Percentiles rank a stretch among this genome's conserved stretches.
Conservation (phyloP, 2,888 invertebrate genomes). For the Drosophila ezoana region DNA sequence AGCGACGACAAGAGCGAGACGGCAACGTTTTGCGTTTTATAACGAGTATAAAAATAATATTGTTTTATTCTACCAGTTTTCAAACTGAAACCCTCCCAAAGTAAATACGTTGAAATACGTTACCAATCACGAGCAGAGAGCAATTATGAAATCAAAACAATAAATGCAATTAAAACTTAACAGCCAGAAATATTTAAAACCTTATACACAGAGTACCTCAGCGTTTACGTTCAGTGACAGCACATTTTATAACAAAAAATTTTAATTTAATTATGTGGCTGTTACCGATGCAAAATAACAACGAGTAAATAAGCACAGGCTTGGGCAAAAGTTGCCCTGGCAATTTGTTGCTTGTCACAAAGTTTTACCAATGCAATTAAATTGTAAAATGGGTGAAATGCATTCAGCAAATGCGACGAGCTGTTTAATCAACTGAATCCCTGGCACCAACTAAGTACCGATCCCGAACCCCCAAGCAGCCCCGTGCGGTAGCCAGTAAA, state of each 20-base stretch:
- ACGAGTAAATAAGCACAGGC: conserved; percentile 10
- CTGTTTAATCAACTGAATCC: conserved; percentile 52
- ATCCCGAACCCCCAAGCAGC: background rate
- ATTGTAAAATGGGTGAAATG: conserved; percentile 28
- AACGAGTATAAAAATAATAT: background rate
- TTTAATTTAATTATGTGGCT: conserved; percentile 61
- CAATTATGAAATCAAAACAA: conserved; percentile 43
- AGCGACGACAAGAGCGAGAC: too few species aligned
- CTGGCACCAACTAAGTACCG: conserved; percentile 8
- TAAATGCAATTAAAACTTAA: conserved; percentile 59
- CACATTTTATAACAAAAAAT: conserved; percentile 41
- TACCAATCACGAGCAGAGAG: conserved; percentile 15
- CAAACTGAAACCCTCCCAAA: background rate
- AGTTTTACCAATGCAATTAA: conserved; percentile 72
- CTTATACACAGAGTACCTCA: conserved; percentile 30
- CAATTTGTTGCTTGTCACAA: conserved; percentile 62
- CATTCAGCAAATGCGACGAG: conserved; percentile 38
- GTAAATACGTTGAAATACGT: conserved; percentile 2
- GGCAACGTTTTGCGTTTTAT: too few species aligned
- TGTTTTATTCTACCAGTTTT: background rate
- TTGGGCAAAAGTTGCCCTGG: conserved; percentile 26
- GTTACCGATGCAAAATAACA: background rate
- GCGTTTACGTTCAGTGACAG: background rate
- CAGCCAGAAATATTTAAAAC: conserved; percentile 35
- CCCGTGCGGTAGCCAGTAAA: background rate